phyloP scores from a whole-genome alignment of 1,140 invertebrate genomes.

The Drosophila hydei region DNA sequence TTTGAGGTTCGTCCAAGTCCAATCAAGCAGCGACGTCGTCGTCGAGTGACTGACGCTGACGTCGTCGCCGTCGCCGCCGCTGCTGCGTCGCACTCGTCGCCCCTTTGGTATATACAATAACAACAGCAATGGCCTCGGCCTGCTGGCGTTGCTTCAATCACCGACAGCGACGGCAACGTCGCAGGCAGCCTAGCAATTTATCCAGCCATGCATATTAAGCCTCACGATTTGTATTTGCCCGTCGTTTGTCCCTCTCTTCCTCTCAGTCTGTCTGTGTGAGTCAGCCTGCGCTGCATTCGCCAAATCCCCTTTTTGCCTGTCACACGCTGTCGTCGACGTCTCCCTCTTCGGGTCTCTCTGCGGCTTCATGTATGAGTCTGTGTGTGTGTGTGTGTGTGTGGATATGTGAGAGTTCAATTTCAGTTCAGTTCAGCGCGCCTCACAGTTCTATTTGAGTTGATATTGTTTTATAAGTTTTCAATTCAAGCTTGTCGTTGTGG shows the following conservation, averaged over 20 bases:
- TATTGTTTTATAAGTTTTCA: constrained; percentile 79
- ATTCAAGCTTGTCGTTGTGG: constrained; percentile 45
- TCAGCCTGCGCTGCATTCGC: constrained; percentile 46
- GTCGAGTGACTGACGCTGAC: constrained; percentile 43
- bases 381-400: constrained; percentile 6
- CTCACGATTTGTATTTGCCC: constrained; percentile 80
- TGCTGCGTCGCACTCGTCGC: constrained; percentile 29
- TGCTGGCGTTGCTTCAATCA: constrained; percentile 45
- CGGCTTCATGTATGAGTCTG: neutral
- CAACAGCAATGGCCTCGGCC: constrained; percentile 39
- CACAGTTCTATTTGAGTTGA: constrained; percentile 46
- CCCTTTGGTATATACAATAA: constrained; percentile 58
- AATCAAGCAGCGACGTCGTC: constrained; percentile 62
- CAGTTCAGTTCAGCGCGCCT: constrained; percentile 61
- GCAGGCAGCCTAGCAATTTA: constrained; percentile 75
- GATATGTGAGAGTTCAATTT: constrained; percentile 64
- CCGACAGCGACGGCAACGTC: constrained; percentile 51
- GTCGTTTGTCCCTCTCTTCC: constrained; percentile 24
- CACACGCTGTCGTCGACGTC: constrained; percentile 36
- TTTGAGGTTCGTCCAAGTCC: constrained; percentile 77
- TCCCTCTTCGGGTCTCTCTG: neutral
- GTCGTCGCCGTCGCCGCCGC: constrained; percentile 23
- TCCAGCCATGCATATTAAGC: constrained; percentile 82
- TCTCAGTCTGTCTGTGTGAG: constrained; percentile 51
- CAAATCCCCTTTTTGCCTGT: constrained; percentile 27